Evolutionary conservation across 2,797 vertebrate species (phyloP).

Genomic region (Cheirogaleus major): DNA sequence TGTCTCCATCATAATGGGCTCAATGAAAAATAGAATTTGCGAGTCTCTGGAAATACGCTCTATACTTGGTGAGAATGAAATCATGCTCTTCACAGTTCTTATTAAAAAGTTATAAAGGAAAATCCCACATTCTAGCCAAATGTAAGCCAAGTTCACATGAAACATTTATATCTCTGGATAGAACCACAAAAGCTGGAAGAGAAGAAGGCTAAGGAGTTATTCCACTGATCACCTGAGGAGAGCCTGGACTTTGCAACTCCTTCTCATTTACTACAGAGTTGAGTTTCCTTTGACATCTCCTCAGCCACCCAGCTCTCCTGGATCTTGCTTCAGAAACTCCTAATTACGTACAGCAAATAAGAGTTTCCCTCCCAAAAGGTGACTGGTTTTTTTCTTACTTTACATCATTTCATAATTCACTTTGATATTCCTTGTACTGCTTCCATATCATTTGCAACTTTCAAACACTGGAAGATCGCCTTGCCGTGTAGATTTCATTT

Average conservation of each 20-base stretch:
- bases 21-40: constrained; percentile 15
- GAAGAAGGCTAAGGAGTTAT: not conserved
- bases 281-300: not conserved
- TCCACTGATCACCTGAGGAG: not conserved
- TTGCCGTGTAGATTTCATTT: constrained; percentile 23
- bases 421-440: constrained; percentile 34
- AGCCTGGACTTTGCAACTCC: not conserved
- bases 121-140: constrained; percentile 22
- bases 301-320: not conserved
- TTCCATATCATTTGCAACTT: constrained; percentile 44
- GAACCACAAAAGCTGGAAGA: not conserved
- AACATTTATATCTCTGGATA: not conserved
- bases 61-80: not conserved
- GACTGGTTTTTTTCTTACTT: constrained; percentile 32
- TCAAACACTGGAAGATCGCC: constrained; percentile 23
- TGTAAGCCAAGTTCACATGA: not conserved
- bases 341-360: constrained; percentile 41
- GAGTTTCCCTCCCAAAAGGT: not conserved
- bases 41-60: constrained; percentile 16
- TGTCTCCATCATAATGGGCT: not conserved
- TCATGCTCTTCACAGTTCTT: not conserved
- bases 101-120: constrained; percentile 8
- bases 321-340: constrained; percentile 29
- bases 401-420: constrained; percentile 50
- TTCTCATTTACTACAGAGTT: not conserved